Evolutionary conservation across 1,140 invertebrate species (phyloP).

Genomic region (Aphis gossypii): DNA sequence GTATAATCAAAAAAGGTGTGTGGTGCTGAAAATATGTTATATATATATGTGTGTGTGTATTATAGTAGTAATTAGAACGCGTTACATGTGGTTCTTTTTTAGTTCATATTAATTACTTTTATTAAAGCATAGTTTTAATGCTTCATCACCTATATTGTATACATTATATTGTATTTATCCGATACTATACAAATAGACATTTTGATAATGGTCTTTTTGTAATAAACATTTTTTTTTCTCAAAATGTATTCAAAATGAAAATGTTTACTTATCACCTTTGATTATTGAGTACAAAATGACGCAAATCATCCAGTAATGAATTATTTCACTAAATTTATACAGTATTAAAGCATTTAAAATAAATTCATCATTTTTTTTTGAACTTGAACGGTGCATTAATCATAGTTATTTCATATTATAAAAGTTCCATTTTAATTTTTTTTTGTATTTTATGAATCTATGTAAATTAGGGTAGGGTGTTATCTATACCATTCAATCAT

Average conservation of each 20-base stretch:
- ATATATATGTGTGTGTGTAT: background rate
- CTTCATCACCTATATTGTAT: background rate
- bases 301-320: background rate
- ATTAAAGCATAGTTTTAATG: constrained; percentile 1
- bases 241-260: background rate
- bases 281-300: background rate
- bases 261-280: background rate
- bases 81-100: constrained; percentile 30
- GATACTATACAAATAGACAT: background rate
- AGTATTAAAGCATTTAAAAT: background rate
- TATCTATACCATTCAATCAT: background rate
- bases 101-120: background rate
- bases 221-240: background rate
- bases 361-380: background rate
- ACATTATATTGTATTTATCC: background rate
- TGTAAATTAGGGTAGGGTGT: background rate
- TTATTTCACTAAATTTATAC: background rate
- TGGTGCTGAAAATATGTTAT: constrained; percentile 17
- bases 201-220: background rate
- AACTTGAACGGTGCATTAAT: background rate
- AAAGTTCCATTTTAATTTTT: background rate
- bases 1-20: constrained; percentile 16
- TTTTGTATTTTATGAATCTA: background rate
- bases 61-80: constrained; percentile 6
- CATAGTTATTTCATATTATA: background rate